Evolutionary conservation across 2,113 vertebrate species (phyloP), one percentile per base, ranked within the genome.

Genomic region (Neodontobutis hainanensis): DNA sequence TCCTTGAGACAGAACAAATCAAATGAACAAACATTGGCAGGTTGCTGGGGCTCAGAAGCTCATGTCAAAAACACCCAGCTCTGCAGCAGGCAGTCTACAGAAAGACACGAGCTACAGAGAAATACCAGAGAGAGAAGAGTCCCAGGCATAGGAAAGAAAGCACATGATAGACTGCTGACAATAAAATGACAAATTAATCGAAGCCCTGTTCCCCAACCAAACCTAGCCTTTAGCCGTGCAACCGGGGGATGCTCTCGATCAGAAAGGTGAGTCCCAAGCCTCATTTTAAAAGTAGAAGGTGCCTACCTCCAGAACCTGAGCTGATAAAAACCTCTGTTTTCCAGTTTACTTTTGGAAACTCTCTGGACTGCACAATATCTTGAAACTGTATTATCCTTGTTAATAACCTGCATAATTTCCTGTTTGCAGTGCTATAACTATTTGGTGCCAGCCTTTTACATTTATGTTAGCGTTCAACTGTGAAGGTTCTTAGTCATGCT

Each of bases 151-250:
- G 14, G 34, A 55, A 7, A 2, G 34, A 8, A 27, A 27, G 19
- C 52, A 38, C 7, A 55, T 14, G 36, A 55, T 15, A 46, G 44
- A 11, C 44, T 12, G 15, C 48, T 27, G 52, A 35, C 32, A 14
- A 53, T 11, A 27, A 55, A 55, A 55, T 55, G 32, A 55, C 36
- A 14, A 55, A 55, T 55, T 7, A 55, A 55, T 36, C 52, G 5
- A 7, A 38, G 52, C 32, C 11, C 48, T 16, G 48, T 9, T 50
- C 35, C 34, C 52, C 34, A 55, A n/a, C 34, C 34, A 55, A 38
- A 55, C 52, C 14, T 8, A 53, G 34, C 52, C 9, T 34, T 8
- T 12, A 55, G 14, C 51, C 12, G 51, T 27, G 10, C 35, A 12
- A 14, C 32, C 11, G 3, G 35, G 51, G 34, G 5, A 12, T 55